Base-by-base conservation (phyloP, 2,888 invertebrate genomes). In the Adelphocoris suturalis region DNA sequence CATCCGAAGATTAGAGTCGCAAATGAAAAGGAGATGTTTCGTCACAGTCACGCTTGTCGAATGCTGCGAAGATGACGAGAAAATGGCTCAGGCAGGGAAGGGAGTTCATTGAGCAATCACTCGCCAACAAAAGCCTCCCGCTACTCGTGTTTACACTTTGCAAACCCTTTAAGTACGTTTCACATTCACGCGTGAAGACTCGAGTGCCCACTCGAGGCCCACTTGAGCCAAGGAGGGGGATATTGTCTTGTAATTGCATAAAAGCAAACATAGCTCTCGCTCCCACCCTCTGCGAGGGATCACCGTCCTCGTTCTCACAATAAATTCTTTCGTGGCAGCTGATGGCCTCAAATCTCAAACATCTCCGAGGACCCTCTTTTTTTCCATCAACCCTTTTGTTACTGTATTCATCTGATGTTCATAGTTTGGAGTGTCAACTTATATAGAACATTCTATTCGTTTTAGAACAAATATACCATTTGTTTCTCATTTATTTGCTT, bases 221-320 rank as follows among this genome's bases (percentile, higher is more conserved):
- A 48, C 75, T 61, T 61, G 14, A 52, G 37, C 46, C 52, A 61
- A 55, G 61, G 57, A 85, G 52, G 68, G 52, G 55, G 27, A 87
- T 87, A 87, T 87, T 87, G 87, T 87, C 87, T 75, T 75, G 87
- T 87, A 87, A 87, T 87, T 87, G 87, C 57, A 75, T 75, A 75
- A 87, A 75, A 75, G 87, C 87, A 87, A 87, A 87, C 87, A 87
- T 27, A 76, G 52, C 57, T 28, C 27, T 19, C 86, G 46, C 28
- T 68, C 46, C 16, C 85, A 12, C 16, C 7, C 57, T n/a, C 61
- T 61, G n/a, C 61, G 68, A 68, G 68, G 68, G 68, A n/a, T 16
- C 52, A 13, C 57, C 57, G 57, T 57, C 19, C 27, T 23, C 68
- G 68, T 19, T 68, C 68, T 68, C 68, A 68, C 68, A 68, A 23